Evolutionary conservation across 2,797 vertebrate genomes (phyloP).

Genomic region (Amblyopsis hoosieri): DNA sequence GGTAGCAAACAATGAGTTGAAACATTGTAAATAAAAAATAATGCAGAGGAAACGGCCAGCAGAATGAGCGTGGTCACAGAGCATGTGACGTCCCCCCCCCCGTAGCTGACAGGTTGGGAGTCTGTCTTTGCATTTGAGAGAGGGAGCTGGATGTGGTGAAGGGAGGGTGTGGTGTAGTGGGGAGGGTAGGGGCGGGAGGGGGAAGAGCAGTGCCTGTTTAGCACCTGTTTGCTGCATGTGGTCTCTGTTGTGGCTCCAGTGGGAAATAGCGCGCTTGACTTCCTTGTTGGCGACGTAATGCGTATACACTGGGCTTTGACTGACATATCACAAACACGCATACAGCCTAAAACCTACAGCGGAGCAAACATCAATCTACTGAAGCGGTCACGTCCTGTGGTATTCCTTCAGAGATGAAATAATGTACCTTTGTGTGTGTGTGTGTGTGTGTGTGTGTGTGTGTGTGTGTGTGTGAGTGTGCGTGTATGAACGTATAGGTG

Average conservation of each 20-base stretch:
- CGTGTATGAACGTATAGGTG: conserved; percentile 27
- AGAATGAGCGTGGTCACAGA: conserved; percentile 72
- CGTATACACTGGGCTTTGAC: conserved; percentile 16
- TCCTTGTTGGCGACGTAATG: conserved; percentile 14
- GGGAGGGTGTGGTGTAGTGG: conserved; percentile 49
- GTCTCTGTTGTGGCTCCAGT: conserved; percentile 37
- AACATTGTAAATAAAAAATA: conserved; percentile 66
- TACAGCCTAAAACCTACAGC: conserved; percentile 16
- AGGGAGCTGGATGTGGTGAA: conserved; percentile 53
- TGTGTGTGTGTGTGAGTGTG: conserved; percentile 26
- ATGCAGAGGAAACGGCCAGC: conserved; percentile 76
- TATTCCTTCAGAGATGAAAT: too few relatives aligned
- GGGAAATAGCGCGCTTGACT: conserved; percentile 1
- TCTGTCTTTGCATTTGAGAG: conserved; percentile 55
- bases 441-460: conserved; percentile 22
- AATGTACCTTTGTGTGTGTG: conserved; percentile 5
- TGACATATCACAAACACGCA: conserved; percentile 24
- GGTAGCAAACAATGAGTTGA: conserved; percentile 72
- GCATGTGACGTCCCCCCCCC: conserved; percentile 38
- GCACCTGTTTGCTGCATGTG: conserved; percentile 24
- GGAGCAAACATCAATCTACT: conserved; percentile 35
- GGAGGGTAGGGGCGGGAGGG: conserved; percentile 41
- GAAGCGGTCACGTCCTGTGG: conserved; percentile 1
- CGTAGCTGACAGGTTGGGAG: conserved; percentile 76
- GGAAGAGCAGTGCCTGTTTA: conserved; percentile 27